Base-by-base conservation (phyloP, 2,888 invertebrate species). In the Zhuqinia jingwanae region DNA sequence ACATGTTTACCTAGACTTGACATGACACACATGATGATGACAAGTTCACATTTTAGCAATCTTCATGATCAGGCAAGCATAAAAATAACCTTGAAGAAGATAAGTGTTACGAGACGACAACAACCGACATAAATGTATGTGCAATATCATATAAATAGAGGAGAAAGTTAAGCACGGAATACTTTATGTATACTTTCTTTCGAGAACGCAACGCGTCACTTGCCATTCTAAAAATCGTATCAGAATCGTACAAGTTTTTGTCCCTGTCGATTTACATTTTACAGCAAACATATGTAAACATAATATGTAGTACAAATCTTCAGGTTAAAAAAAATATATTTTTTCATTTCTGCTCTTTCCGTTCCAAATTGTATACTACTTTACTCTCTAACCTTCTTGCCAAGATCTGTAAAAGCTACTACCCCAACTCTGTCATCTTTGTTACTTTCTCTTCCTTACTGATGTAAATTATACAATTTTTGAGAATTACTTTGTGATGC, bases 11-110 rank as follows among this genome's bases (percentile, higher is more conserved):
- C 8, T 63, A 63, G 25, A 63, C 27, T 63, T 30, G n/a, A 27
- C 63, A 27, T 63, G 63, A n/a, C n/a, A n/a, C n/a, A 63, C 63
- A 63, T 27, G 63, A 63, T 63, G 63, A 63, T 63, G 63, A 63
- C 63, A 63, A 27, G 25, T 63, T 63, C 63, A 63, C 63, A 15
- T 63, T 30, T n/a, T 15, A 30, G 63, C 27, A 63, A 63, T 63
- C 63, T 63, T 30, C 30, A 1, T 27, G 63, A 63, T 63, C 63
- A 63, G 27, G 15, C 27, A 30, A 63, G 63, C 63, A 30, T 2
- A 63, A 63, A n/a, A n/a, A n/a, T n/a, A n/a, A n/a, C n/a, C n/a
- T n/a, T n/a, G n/a, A n/a, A n/a, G n/a, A n/a, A n/a, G n/a, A n/a
- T n/a, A n/a, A n/a, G n/a, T n/a, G n/a, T n/a, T n/a, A n/a, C n/a